A percentile compares a stretch with the other conserved stretches of the same genome.
These are phyloP conservation scores for Hartigia nigra DNA, from an alignment of 2,888 invertebrate species.

Conservation along the genomic window DNA sequence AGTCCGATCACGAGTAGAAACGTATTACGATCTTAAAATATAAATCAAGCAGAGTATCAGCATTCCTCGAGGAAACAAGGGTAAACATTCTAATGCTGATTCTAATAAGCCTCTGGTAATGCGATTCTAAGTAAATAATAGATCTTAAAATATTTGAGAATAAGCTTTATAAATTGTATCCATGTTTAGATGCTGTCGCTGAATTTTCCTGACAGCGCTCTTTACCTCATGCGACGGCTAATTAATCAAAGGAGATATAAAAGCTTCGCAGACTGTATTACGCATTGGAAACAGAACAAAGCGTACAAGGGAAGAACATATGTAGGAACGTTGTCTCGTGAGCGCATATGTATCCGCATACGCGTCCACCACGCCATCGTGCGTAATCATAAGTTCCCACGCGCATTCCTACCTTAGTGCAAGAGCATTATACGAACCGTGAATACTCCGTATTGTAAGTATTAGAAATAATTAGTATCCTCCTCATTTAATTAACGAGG, in stretches of 20 bases:
- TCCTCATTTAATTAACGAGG: not conserved
- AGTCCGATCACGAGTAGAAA: constrained; percentile 16
- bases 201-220: not conserved
- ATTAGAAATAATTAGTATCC: not conserved
- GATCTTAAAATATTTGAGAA: not conserved
- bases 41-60: not conserved
- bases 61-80: not conserved
- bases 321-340: constrained; percentile 1
- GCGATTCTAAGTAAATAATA: not conserved
- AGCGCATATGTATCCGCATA: not conserved
- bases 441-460: not conserved
- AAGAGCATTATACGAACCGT: not conserved
- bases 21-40: not conserved
- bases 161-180: not conserved
- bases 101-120: not conserved
- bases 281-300: constrained; percentile 2
- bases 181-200: not conserved
- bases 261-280: not conserved
- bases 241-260: not conserved
- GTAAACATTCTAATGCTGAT: not conserved
- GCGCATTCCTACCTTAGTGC: constrained; percentile 15
- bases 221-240: not conserved
- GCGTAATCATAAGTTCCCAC: constrained; percentile 24
- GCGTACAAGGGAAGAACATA: not conserved
- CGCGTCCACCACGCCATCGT: constrained; percentile 9